Conservation (phyloP, 2,113 vertebrate genomes). For the Rhinogobius similis region DNA sequence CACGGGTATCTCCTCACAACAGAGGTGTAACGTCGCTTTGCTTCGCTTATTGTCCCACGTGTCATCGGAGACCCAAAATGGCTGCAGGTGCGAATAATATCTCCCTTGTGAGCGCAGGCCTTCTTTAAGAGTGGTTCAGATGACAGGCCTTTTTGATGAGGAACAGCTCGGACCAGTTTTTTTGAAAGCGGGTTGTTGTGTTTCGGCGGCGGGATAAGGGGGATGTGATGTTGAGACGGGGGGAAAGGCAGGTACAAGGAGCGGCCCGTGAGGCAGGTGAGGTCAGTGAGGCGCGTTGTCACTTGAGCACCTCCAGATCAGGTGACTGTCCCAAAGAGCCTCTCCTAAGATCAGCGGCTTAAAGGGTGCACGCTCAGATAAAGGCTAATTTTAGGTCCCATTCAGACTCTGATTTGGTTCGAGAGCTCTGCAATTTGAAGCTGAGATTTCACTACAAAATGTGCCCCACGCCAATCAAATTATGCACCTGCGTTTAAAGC, state of each 20-base stretch:
- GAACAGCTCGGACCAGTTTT: slow-evolving; percentile 70
- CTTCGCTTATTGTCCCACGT: slow-evolving; percentile 35
- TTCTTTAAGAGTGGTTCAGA: slow-evolving; percentile 49
- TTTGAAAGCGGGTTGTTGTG: slow-evolving; percentile 31
- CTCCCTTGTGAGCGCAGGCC: slow-evolving; percentile 39
- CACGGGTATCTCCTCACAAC: slow-evolving; percentile 38
- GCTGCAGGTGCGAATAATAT: slow-evolving; percentile 51
- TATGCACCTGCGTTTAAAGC: not conserved
- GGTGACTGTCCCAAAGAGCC: slow-evolving; percentile 51
- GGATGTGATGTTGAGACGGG: slow-evolving; percentile 47
- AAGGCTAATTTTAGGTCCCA: slow-evolving; percentile 26
- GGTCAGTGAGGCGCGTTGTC: slow-evolving; percentile 46
- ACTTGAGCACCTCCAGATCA: slow-evolving; percentile 54
- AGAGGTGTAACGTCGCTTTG: slow-evolving; percentile 37
- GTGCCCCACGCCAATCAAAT: not conserved
- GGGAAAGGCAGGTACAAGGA: slow-evolving; percentile 36
- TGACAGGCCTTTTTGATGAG: slow-evolving; percentile 60
- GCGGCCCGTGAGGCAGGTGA: slow-evolving; percentile 40
- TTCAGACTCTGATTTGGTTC: not conserved
- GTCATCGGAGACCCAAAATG: slow-evolving; percentile 59
- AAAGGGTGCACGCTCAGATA: slow-evolving; percentile 22
- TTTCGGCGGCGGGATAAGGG: slow-evolving; percentile 45
- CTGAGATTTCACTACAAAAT: slow-evolving; percentile 26
- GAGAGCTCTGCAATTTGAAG: slow-evolving; percentile 3
- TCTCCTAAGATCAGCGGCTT: slow-evolving; percentile 40